Conservation (phyloP, 2,888 invertebrate genomes). For the Lycia hirtaria region DNA sequence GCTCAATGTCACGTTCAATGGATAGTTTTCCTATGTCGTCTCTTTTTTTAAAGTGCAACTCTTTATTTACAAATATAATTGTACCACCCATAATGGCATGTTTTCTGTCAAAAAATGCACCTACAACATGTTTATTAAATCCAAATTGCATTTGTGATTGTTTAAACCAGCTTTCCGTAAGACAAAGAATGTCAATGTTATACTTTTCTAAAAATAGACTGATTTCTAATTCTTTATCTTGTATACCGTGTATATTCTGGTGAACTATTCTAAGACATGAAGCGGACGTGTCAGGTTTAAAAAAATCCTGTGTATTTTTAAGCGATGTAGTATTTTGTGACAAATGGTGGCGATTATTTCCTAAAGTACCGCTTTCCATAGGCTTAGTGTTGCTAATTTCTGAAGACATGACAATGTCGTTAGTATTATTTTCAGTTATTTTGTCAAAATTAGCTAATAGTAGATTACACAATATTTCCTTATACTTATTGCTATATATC, state of each 20-base stretch:
- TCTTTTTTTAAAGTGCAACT: neutral
- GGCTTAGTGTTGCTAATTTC: neutral
- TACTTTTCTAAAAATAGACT: conserved; percentile 5
- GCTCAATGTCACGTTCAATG: neutral
- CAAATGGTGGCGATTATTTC: neutral
- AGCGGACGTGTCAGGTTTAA: neutral
- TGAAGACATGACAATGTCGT: neutral
- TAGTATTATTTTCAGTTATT: neutral
- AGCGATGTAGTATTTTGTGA: neutral
- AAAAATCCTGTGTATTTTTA: neutral
- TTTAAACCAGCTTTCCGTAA: conserved; percentile 4
- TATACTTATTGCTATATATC: neutral
- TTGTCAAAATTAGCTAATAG: neutral
- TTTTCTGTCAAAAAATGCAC: neutral
- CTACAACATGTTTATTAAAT: neutral
- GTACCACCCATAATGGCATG: neutral
- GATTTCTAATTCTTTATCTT: conserved; percentile 8
- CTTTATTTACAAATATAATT: neutral
- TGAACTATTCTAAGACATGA: conserved; percentile 2
- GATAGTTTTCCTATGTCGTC: neutral
- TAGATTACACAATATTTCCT: neutral
- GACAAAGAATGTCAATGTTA: conserved; percentile 1
- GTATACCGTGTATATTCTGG: conserved; percentile 15
- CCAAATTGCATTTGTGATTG: conserved; percentile 1
- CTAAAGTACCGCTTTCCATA: neutral